These are phyloP conservation scores for Hirundichthys speculiger DNA, from an alignment of 2,113 vertebrate species.

Conservation along the genomic window DNA sequence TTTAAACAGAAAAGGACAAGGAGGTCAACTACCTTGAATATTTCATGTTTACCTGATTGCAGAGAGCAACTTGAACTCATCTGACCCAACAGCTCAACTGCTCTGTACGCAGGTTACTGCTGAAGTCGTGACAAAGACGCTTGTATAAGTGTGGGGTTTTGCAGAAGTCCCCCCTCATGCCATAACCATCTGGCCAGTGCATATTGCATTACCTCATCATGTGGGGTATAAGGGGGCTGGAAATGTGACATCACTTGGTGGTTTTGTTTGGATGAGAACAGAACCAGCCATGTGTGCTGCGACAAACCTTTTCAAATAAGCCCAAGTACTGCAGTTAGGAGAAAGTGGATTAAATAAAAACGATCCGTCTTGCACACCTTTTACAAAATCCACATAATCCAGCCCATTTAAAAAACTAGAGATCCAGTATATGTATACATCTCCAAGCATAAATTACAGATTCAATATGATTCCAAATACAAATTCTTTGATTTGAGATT, in stretches of 20 bases:
- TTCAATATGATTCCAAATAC: background rate
- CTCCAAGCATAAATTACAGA: background rate
- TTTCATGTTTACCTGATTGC: conserved; percentile 40
- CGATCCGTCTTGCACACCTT: too few relatives aligned
- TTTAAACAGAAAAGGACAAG: conserved; percentile 6
- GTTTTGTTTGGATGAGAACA: background rate
- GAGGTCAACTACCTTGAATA: conserved; percentile 35
- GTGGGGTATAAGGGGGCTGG: conserved; percentile 10
- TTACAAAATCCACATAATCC: too few relatives aligned
- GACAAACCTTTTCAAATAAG: too few relatives aligned
- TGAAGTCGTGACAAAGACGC: conserved; percentile 46
- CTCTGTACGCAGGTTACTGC: conserved; percentile 32
- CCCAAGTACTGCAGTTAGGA: too few relatives aligned
- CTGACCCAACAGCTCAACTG: background rate
- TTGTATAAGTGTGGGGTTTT: conserved; percentile 32
- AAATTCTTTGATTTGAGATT: background rate
- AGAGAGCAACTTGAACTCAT: conserved; percentile 30
- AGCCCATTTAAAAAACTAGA: too few relatives aligned
- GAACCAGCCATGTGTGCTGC: too few relatives aligned
- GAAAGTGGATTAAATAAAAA: too few relatives aligned
- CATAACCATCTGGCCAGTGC: conserved; percentile 53
- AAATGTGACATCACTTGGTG: conserved; percentile 3
- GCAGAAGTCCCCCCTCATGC: background rate
- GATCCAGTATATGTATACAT: background rate
- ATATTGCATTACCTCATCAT: conserved; percentile 51